Percentiles rank a stretch among this genome's conserved stretches.
Evolutionary conservation across 2,888 invertebrate species (phyloP).

Genomic region (Dorcus hopei): DNA sequence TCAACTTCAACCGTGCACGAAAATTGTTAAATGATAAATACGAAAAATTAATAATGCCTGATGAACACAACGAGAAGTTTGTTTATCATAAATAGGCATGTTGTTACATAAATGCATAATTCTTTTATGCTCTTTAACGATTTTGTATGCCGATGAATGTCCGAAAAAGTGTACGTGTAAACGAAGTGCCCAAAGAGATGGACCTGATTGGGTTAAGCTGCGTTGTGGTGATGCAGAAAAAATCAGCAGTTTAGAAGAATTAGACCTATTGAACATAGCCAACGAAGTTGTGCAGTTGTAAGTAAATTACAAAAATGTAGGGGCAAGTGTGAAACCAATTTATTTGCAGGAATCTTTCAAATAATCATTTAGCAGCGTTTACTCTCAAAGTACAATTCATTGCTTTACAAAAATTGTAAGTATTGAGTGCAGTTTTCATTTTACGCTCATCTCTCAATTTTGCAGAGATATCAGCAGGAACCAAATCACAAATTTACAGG

Average conservation of each 20-base stretch:
- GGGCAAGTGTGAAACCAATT: conserved; percentile 16
- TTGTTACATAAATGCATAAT: conserved; percentile 12
- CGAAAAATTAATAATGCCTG: too few relatives aligned
- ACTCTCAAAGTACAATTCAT: conserved; percentile 63
- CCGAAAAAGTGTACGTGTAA: conserved; percentile 58
- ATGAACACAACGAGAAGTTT: background rate
- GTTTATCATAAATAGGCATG: conserved; percentile 17
- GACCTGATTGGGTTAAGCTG: conserved; percentile 58
- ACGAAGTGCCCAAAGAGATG: conserved; percentile 50
- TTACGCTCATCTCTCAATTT: background rate
- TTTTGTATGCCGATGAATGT: conserved; percentile 42
- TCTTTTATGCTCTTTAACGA: conserved; percentile 7
- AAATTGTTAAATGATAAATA: too few relatives aligned
- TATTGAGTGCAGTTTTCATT: conserved; percentile 26
- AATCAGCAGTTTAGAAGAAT: conserved; percentile 59
- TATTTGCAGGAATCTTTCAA: conserved; percentile 62
- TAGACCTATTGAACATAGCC: conserved; percentile 61
- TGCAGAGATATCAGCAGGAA: conserved; percentile 77
- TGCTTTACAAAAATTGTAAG: conserved; percentile 69
- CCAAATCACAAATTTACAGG: conserved; percentile 68
- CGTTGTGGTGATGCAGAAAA: conserved; percentile 62
- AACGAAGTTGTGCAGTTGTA: conserved; percentile 64
- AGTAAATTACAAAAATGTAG: conserved; percentile 41
- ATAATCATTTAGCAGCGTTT: conserved; percentile 59
- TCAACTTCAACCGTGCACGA: too few relatives aligned